phyloP scores from a whole-genome alignment of 2,888 invertebrate genomes.

The Euproctis similis region DNA sequence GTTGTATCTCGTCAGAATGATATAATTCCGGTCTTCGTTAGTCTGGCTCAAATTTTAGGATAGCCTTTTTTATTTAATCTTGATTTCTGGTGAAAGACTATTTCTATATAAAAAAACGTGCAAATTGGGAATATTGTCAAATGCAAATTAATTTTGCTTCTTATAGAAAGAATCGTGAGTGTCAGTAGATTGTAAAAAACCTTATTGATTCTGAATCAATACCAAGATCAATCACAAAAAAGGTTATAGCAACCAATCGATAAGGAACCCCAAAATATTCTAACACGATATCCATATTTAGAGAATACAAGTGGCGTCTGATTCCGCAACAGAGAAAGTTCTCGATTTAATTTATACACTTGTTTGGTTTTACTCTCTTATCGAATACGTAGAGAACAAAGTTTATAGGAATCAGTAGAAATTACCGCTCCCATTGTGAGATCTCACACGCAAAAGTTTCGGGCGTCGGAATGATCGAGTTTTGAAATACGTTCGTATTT shows the following conservation, averaged over 20 bases:
- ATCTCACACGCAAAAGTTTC: constrained; percentile 29
- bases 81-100: too few relatives aligned
- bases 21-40: too few relatives aligned
- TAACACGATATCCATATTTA: constrained; percentile 45
- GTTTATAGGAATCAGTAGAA: constrained; percentile 25
- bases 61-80: too few relatives aligned
- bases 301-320: constrained; percentile 53
- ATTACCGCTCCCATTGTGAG: constrained; percentile 29
- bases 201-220: too few relatives aligned
- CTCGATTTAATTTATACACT: constrained; percentile 68
- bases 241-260: constrained; percentile 1
- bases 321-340: constrained; percentile 57
- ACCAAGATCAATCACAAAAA: too few relatives aligned
- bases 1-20: too few relatives aligned
- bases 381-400: constrained; percentile 28
- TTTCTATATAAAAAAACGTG: too few relatives aligned
- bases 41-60: too few relatives aligned
- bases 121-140: too few relatives aligned
- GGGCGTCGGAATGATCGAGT: constrained; percentile 31
- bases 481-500: constrained; percentile 26
- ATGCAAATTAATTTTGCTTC: too few relatives aligned
- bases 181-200: too few relatives aligned
- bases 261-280: constrained; percentile 27
- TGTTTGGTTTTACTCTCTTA: constrained; percentile 62
- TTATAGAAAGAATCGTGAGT: too few relatives aligned